A percentile compares a stretch with the other conserved stretches of the same genome.
Evolutionary conservation across 2,797 vertebrate genomes (phyloP).

Genomic region (Sebastes minor): DNA sequence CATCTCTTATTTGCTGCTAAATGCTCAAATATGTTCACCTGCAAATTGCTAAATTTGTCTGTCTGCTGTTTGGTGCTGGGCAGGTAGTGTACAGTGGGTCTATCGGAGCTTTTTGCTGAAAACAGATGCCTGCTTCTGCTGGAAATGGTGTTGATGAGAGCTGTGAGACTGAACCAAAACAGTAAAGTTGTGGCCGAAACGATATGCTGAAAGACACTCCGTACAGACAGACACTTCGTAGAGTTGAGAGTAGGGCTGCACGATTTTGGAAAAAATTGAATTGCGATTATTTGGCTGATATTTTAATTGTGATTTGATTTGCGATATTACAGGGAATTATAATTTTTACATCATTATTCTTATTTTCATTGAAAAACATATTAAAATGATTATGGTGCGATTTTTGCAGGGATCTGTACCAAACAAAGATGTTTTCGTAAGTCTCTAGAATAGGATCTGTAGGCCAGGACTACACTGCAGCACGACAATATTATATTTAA

Average conservation of each 20-base stretch:
- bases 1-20: not conserved
- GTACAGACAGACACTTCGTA: not conserved
- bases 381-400: no score
- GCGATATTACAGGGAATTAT: no score
- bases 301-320: no score
- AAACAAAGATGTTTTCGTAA: no score
- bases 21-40: not conserved
- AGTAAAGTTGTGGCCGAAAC: not conserved
- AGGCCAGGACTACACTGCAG: no score
- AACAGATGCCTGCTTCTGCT: not conserved
- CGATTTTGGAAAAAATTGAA: no score
- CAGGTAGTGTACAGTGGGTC: not conserved
- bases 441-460: no score
- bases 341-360: no score
- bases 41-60: not conserved
- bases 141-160: not conserved
- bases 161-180: not conserved
- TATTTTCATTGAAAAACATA: no score
- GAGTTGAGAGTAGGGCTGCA: not conserved
- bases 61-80: not conserved
- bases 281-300: no score
- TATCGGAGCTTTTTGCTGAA: not conserved
- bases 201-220: not conserved
- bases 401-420: no score
- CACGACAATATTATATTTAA: no score